Evolutionary conservation across 2,797 vertebrate genomes (phyloP).

Genomic region (Spea hammondii): DNA sequence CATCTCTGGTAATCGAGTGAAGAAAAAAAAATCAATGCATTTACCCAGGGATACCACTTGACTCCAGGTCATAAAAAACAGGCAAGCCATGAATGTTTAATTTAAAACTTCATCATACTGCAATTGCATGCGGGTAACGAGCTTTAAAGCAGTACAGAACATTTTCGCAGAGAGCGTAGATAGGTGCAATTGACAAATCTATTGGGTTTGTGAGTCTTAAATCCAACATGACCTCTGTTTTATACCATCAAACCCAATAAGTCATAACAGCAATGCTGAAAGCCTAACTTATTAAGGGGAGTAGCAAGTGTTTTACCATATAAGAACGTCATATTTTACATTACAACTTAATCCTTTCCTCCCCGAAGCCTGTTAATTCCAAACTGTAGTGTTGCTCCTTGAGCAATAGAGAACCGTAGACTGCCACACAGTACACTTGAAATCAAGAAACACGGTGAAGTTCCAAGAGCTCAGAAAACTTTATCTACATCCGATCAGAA

Average conservation of each 20-base stretch:
- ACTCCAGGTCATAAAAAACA: conserved; percentile 46
- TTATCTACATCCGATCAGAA: not conserved
- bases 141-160: conserved; percentile 21
- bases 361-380: conserved; percentile 21
- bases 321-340: conserved; percentile 16
- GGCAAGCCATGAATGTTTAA: conserved; percentile 50
- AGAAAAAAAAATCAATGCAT: conserved; percentile 48
- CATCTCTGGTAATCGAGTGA: conserved; percentile 42
- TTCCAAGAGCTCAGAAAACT: not conserved
- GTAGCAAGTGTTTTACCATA: conserved; percentile 21
- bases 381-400: conserved; percentile 8
- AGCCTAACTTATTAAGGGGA: conserved; percentile 9
- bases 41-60: conserved; percentile 46
- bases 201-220: conserved; percentile 24
- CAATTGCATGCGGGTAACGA: conserved; percentile 38
- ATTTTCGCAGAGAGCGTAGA: conserved; percentile 22
- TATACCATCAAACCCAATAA: conserved; percentile 33
- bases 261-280: conserved; percentile 5
- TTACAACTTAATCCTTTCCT: conserved; percentile 13
- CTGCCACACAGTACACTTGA: not conserved
- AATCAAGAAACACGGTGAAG: not conserved
- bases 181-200: conserved; percentile 41
- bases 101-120: conserved; percentile 43
- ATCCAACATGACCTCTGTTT: conserved; percentile 30
- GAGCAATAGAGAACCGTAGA: not conserved